Percentiles rank a stretch among this genome's conserved stretches.
These are phyloP conservation scores for Caenorhabditis tropicalis DNA, from an alignment of 1,140 invertebrate species.

Conservation along the genomic window DNA sequence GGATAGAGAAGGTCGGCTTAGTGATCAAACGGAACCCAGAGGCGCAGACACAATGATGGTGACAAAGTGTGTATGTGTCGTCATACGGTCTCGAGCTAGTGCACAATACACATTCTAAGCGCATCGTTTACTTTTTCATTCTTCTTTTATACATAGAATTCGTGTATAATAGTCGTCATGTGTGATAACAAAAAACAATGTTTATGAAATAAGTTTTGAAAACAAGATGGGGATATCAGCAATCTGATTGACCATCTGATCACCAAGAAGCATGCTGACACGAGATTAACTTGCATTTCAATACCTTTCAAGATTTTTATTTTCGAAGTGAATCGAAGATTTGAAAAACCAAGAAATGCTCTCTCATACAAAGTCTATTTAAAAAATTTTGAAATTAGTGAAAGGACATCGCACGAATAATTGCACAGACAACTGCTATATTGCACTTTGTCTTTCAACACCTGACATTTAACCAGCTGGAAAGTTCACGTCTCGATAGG, in stretches of 20 bases:
- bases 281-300: no score
- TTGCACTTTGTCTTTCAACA: background rate
- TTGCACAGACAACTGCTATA: background rate
- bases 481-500: background rate
- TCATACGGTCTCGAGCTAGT: constrained; percentile 24
- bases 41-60: background rate
- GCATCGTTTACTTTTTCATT: background rate
- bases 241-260: no score
- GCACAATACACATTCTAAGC: background rate
- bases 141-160: background rate
- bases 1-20: background rate
- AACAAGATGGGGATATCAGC: no score
- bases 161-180: background rate
- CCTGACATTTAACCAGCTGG: constrained; percentile 17
- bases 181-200: background rate
- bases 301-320: no score
- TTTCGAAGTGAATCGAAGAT: no score
- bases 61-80: constrained; percentile 3
- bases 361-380: no score
- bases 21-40: background rate
- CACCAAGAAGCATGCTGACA: no score
- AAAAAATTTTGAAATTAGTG: background rate
- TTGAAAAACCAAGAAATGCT: no score
- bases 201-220: no score
- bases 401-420: background rate